A percentile compares a stretch with the other conserved stretches of the same genome.
phyloP scores from a whole-genome alignment of 2,888 invertebrate genomes.

The Mythimna loreyi region DNA sequence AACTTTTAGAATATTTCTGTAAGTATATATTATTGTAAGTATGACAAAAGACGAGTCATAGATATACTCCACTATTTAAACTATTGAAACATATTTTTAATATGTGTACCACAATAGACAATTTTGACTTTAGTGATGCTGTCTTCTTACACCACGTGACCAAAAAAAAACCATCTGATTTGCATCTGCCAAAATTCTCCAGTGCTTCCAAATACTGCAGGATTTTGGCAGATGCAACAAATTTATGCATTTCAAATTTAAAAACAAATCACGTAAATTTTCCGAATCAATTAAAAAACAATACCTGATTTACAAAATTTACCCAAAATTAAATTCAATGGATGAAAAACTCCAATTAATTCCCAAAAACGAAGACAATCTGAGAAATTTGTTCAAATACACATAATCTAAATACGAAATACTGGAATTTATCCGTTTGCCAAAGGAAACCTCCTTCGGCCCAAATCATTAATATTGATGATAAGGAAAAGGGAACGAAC shows the following conservation, averaged over 20 bases:
- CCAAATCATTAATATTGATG: constrained; percentile 82
- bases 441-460: constrained; percentile 52
- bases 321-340: constrained; percentile 15
- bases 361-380: constrained; percentile 37
- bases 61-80: too few relatives aligned
- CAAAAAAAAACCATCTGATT: too few relatives aligned
- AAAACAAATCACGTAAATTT: constrained; percentile 15
- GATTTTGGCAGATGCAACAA: too few relatives aligned
- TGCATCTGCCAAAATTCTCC: too few relatives aligned
- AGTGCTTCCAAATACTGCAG: too few relatives aligned
- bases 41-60: too few relatives aligned
- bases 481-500: constrained; percentile 71
- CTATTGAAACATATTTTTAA: too few relatives aligned
- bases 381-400: constrained; percentile 63
- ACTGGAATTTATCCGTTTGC: constrained; percentile 59
- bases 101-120: too few relatives aligned
- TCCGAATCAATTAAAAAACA: constrained; percentile 25
- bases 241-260: neutral
- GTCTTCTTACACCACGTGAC: too few relatives aligned
- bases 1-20: too few relatives aligned
- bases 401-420: constrained; percentile 60
- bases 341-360: constrained; percentile 39
- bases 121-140: too few relatives aligned
- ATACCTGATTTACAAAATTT: constrained; percentile 24
- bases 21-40: too few relatives aligned